Evolutionary conservation across 2,888 invertebrate species (phyloP).

Genomic region (Bruchidius siliquastri): DNA sequence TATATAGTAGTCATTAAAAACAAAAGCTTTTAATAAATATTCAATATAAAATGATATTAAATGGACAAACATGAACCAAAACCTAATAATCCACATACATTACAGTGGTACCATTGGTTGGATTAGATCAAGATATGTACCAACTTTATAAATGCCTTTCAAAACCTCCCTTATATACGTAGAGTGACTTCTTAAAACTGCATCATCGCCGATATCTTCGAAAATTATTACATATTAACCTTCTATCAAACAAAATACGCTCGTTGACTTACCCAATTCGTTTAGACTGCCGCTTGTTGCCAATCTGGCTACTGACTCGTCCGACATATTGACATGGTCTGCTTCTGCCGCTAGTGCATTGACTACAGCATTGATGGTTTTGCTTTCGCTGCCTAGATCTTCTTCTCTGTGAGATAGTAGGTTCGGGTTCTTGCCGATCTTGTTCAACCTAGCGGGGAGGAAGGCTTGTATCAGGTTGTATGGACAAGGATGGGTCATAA

Average conservation of each 20-base stretch:
- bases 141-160: too few relatives aligned
- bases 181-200: too few relatives aligned
- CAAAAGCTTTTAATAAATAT: too few relatives aligned
- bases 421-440: constrained; percentile 97
- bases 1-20: too few relatives aligned
- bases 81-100: too few relatives aligned
- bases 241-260: not conserved
- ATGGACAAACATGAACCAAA: too few relatives aligned
- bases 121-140: too few relatives aligned
- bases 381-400: constrained; percentile 65
- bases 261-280: not conserved
- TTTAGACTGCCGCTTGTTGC: not conserved
- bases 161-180: too few relatives aligned
- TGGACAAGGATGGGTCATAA: not conserved
- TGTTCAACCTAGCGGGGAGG: constrained; percentile 62
- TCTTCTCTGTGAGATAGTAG: constrained; percentile 77
- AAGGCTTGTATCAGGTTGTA: not conserved
- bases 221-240: too few relatives aligned
- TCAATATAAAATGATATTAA: too few relatives aligned
- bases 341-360: constrained; percentile 89
- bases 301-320: constrained; percentile 58
- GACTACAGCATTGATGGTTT: constrained; percentile 88
- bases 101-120: too few relatives aligned
- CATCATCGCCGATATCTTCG: too few relatives aligned
- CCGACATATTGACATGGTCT: constrained; percentile 75